These are phyloP conservation scores for Synergus itoensis DNA, from an alignment of 2,888 invertebrate genomes.

Conservation along the genomic window DNA sequence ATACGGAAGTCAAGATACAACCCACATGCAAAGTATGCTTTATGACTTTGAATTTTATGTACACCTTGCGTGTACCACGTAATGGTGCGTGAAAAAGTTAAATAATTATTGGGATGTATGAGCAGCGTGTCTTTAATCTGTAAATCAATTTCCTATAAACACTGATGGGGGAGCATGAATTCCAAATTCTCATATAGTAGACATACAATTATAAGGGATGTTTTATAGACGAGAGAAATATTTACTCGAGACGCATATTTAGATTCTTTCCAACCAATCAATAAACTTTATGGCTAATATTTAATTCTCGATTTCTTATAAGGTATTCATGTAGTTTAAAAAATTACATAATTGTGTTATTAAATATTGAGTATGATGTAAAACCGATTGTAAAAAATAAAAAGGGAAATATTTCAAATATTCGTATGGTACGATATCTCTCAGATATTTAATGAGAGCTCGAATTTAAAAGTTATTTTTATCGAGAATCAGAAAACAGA, in stretches of 20 bases:
- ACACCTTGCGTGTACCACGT: not conserved
- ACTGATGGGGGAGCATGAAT: not conserved
- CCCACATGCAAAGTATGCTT: not conserved
- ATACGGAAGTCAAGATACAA: slow-evolving; percentile 17
- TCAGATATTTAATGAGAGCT: not conserved
- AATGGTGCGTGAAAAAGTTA: slow-evolving; percentile 27
- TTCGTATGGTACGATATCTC: not conserved
- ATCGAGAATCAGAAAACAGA: not conserved
- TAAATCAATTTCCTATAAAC: not conserved
- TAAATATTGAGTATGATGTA: too few relatives aligned
- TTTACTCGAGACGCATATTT: not conserved
- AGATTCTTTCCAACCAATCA: not conserved
- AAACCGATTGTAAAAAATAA: too few relatives aligned
- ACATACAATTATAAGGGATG: not conserved
- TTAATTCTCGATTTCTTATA: too few relatives aligned
- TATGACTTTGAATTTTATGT: not conserved
- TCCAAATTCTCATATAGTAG: not conserved
- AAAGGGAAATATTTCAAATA: not conserved
- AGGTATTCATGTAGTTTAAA: too few relatives aligned
- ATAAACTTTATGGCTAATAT: too few relatives aligned
- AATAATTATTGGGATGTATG: not conserved
- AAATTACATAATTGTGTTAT: too few relatives aligned
- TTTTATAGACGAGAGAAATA: not conserved
- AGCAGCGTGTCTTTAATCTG: not conserved
- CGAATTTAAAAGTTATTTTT: not conserved